Conservation (phyloP, 2,113 vertebrate species). For the Gobius niger region DNA sequence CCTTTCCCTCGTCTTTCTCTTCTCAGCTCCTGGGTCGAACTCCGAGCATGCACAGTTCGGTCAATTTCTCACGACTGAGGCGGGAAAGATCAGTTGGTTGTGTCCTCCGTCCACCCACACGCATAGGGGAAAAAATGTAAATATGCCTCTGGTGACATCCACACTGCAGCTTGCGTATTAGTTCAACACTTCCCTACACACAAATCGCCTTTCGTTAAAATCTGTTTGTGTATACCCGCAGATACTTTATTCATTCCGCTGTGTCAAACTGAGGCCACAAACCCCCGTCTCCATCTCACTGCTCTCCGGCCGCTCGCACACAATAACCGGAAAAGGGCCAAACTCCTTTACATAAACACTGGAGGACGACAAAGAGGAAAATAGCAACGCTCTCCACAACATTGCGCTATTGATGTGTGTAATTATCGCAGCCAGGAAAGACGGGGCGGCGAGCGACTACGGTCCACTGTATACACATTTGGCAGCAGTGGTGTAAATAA, state of each 20-base stretch:
- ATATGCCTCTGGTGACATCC: conserved; percentile 7
- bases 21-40: conserved; percentile 21
- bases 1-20: conserved; percentile 31
- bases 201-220: conserved; percentile 38
- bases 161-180: conserved; percentile 19
- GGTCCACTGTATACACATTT: conserved; percentile 4
- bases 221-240: conserved; percentile 43
- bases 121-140: conserved; percentile 1
- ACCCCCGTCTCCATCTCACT: neutral
- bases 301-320: conserved; percentile 37
- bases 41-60: conserved; percentile 17
- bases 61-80: conserved; percentile 33
- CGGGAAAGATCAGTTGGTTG: conserved; percentile 16
- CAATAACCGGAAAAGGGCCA: conserved; percentile 78
- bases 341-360: conserved; percentile 68
- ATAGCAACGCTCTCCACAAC: conserved; percentile 67
- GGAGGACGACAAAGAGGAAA: conserved; percentile 47
- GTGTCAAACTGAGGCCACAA: conserved; percentile 38
- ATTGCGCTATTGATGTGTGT: conserved; percentile 38
- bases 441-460: conserved; percentile 21
- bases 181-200: conserved; percentile 23
- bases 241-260: conserved; percentile 48
- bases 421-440: conserved; percentile 44
- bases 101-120: conserved; percentile 9
- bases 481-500: conserved; percentile 5